Evolutionary conservation across 1,140 invertebrate genomes (phyloP).

Genomic region (Rhysida immarginata): DNA sequence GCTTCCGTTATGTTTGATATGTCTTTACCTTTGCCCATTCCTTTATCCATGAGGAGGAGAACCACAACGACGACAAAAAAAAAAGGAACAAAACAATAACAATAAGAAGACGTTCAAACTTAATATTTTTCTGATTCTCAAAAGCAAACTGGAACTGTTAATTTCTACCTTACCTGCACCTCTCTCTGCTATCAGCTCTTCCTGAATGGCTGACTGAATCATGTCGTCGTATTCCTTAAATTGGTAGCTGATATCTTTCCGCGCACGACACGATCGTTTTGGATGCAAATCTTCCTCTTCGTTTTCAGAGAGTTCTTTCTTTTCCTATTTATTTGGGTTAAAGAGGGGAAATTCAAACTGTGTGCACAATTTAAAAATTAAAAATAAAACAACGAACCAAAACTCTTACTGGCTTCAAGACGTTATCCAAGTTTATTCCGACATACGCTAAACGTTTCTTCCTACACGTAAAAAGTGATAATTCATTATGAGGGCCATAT

Average conservation of each 20-base stretch:
- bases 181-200: slow-evolving; percentile 52
- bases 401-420: slow-evolving; percentile 34
- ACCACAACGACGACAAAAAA: too few species aligned
- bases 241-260: slow-evolving; percentile 55
- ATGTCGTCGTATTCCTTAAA: slow-evolving; percentile 88
- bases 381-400: not conserved
- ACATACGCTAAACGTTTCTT: slow-evolving; percentile 57
- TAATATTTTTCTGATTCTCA: too few species aligned
- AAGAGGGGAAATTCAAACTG: too few species aligned
- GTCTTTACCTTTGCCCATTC: slow-evolving; percentile 23
- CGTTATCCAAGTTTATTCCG: slow-evolving; percentile 60
- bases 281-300: slow-evolving; percentile 39
- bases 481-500: too few species aligned
- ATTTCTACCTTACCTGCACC: slow-evolving; percentile 44
- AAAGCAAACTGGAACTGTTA: not conserved
- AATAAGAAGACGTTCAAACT: not conserved
- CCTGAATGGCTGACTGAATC: slow-evolving; percentile 72
- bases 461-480: slow-evolving; percentile 23
- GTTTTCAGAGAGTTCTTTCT: slow-evolving; percentile 21
- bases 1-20: slow-evolving; percentile 12
- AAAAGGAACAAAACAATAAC: not conserved
- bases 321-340: slow-evolving; percentile 14
- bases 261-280: slow-evolving; percentile 61
- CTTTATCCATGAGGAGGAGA: slow-evolving; percentile 6
- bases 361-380: too few species aligned